A percentile compares a stretch with the other conserved stretches of the same genome.
phyloP scores from a whole-genome alignment of 2,113 vertebrate species.

The Amphiprion percula region DNA sequence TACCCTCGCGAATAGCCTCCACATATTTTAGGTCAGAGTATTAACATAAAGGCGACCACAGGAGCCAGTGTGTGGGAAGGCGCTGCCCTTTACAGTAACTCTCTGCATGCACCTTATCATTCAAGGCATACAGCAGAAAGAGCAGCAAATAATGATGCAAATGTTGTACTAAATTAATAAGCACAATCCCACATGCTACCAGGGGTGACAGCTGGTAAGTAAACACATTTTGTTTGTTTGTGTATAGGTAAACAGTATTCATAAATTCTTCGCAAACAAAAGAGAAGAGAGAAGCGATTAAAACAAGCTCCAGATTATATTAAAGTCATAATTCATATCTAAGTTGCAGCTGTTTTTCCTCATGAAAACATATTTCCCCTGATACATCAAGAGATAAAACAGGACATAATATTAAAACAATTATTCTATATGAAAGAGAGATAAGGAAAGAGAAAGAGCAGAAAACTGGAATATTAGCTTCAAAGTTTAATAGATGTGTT shows the following conservation, averaged over 20 bases:
- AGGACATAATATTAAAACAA: neutral
- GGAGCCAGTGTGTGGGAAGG: slow-evolving; percentile 60
- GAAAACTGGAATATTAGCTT: slow-evolving; percentile 6
- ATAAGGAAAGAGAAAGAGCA: neutral
- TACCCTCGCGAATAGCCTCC: slow-evolving; percentile 47
- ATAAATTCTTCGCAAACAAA: no score
- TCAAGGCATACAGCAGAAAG: neutral
- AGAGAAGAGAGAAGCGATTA: no score
- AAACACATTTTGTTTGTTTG: neutral
- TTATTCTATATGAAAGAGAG: neutral
- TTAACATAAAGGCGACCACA: slow-evolving; percentile 70
- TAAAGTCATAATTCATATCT: neutral
- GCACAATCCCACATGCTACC: neutral
- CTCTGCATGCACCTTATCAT: slow-evolving; percentile 38
- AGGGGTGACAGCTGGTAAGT: neutral
- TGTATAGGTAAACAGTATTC: no score
- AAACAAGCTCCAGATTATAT: no score
- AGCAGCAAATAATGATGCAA: slow-evolving; percentile 5
- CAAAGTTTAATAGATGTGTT: slow-evolving; percentile 20
- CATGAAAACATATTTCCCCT: slow-evolving; percentile 17
- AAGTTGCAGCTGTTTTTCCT: slow-evolving; percentile 5
- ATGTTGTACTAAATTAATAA: no score
- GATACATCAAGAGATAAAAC: neutral
- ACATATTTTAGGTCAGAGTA: slow-evolving; percentile 69
- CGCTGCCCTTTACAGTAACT: slow-evolving; percentile 36